These are phyloP conservation scores for Drosophila lowei DNA, from an alignment of 1,140 invertebrate genomes.

Conservation along the genomic window DNA sequence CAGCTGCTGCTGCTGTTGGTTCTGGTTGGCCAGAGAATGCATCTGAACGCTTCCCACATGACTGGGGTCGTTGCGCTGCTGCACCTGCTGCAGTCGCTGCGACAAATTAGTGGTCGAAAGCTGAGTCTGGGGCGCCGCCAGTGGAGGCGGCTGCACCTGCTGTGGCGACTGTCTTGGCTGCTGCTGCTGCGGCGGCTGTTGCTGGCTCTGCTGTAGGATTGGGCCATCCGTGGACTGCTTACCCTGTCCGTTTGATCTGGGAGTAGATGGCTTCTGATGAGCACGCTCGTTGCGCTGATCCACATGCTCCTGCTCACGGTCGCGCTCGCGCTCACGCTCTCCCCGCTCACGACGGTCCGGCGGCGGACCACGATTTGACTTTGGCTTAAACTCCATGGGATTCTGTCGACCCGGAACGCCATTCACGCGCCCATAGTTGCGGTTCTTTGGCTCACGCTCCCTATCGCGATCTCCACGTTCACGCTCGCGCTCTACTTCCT, in stretches of 20 bases:
- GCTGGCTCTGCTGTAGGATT: slow-evolving; percentile 18
- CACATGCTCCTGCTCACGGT: slow-evolving; percentile 49
- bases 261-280: slow-evolving; percentile 27
- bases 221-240: slow-evolving; percentile 51
- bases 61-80: slow-evolving; percentile 80
- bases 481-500: slow-evolving; percentile 46
- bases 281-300: slow-evolving; percentile 45
- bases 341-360: slow-evolving; percentile 28
- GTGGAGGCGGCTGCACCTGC: slow-evolving; percentile 37
- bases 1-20: slow-evolving; percentile 69
- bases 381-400: slow-evolving; percentile 65
- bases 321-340: slow-evolving; percentile 48
- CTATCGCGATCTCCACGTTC: slow-evolving; percentile 32
- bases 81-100: slow-evolving; percentile 75
- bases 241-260: slow-evolving; percentile 43
- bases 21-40: slow-evolving; percentile 75
- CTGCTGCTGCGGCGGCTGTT: slow-evolving; percentile 35
- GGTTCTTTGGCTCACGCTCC: slow-evolving; percentile 52
- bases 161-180: slow-evolving; percentile 56
- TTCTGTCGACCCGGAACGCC: slow-evolving; percentile 57
- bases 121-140: slow-evolving; percentile 31
- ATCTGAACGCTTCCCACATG: slow-evolving; percentile 82
- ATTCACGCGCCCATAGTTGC: slow-evolving; percentile 53
- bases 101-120: slow-evolving; percentile 69
- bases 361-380: slow-evolving; percentile 41